phyloP scores from a whole-genome alignment of 2,113 vertebrate genomes.

The Seriola dumerili region DNA sequence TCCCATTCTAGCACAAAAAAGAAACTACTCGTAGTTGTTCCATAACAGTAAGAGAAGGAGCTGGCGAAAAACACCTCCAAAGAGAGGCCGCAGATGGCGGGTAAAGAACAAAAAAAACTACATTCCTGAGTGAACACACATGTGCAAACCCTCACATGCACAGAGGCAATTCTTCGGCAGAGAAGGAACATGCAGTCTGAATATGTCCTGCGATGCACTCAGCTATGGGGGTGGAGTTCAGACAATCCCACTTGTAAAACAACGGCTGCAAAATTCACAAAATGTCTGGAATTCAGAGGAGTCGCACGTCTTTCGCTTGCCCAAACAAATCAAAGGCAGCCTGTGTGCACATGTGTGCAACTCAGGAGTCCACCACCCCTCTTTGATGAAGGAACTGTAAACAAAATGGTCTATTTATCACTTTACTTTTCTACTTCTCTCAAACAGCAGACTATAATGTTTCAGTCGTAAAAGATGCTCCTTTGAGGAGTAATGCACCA shows the following conservation, averaged over 20 bases:
- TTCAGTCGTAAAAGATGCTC: background rate
- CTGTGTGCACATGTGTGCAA: conserved; percentile 31
- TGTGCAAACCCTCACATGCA: conserved; percentile 72
- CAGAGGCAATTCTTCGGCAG: conserved; percentile 48
- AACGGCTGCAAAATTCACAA: conserved; percentile 68
- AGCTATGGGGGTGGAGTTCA: conserved; percentile 45
- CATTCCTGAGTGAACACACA: conserved; percentile 81
- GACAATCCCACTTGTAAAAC: conserved; percentile 70
- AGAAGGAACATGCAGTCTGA: conserved; percentile 58
- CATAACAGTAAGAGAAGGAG: conserved; percentile 51
- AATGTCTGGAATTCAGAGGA: conserved; percentile 77
- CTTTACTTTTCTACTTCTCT: background rate
- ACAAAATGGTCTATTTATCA: background rate
- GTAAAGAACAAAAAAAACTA: conserved; percentile 68
- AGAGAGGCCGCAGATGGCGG: conserved; percentile 72
- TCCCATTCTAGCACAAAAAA: conserved; percentile 45
- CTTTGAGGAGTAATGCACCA: background rate
- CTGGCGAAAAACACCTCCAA: conserved; percentile 72
- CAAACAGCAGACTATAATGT: background rate
- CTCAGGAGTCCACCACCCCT: background rate
- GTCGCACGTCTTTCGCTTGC: conserved; percentile 54
- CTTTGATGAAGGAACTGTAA: conserved; percentile 2
- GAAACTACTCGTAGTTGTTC: conserved; percentile 41
- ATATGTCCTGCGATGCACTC: conserved; percentile 69
- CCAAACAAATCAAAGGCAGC: conserved; percentile 59